phyloP scores from a whole-genome alignment of 2,888 invertebrate genomes.

The Sinotaia quadrata region DNA sequence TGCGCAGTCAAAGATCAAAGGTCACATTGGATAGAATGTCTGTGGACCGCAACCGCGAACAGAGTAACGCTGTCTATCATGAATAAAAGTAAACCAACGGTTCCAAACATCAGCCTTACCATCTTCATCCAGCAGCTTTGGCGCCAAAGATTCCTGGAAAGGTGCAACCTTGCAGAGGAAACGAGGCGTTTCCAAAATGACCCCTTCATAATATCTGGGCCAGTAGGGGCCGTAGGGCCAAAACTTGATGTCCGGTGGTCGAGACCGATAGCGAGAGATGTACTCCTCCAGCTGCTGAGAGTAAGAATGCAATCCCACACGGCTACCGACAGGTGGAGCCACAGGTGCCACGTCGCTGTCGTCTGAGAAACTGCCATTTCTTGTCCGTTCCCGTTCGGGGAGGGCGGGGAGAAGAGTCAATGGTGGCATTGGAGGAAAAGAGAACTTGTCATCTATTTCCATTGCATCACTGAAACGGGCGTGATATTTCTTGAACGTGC shows the following conservation, averaged over 20 bases:
- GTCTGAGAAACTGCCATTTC: conserved; percentile 1
- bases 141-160: conserved; percentile 45
- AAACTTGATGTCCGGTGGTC: conserved; percentile 66
- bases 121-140: conserved; percentile 11
- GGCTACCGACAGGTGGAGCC: conserved; percentile 25
- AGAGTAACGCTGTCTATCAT: too few species aligned
- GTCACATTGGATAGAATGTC: too few species aligned
- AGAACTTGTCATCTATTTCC: not conserved
- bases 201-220: conserved; percentile 58
- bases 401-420: not conserved
- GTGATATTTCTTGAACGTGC: too few species aligned
- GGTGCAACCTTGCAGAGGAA: conserved; percentile 43
- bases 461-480: too few species aligned
- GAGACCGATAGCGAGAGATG: conserved; percentile 58
- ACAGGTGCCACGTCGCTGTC: conserved; percentile 21
- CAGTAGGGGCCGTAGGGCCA: conserved; percentile 70
- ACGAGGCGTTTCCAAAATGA: conserved; percentile 56
- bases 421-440: not conserved
- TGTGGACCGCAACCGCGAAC: too few species aligned
- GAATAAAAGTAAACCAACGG: too few species aligned
- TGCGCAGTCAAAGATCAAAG: too few species aligned
- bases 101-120: too few species aligned
- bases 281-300: conserved; percentile 64
- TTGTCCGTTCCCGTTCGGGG: conserved; percentile 8
- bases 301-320: conserved; percentile 39